These are phyloP conservation scores for Hetaerina americana DNA, from an alignment of 1,140 invertebrate species.

Conservation along the genomic window DNA sequence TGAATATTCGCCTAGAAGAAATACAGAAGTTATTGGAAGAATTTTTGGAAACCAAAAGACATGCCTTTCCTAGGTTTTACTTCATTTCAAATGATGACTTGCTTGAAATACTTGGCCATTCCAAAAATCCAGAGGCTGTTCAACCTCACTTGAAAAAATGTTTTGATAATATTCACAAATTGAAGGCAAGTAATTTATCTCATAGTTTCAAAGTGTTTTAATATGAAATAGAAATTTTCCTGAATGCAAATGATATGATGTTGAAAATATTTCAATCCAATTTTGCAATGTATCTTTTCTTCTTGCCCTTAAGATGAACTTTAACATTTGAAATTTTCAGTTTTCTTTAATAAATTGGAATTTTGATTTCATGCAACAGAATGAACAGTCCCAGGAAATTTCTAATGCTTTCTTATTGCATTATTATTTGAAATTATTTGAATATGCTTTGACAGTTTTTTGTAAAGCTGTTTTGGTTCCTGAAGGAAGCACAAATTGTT, in stretches of 20 bases:
- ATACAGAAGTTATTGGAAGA: slow-evolving; percentile 61
- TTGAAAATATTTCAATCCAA: neutral
- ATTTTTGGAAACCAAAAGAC: slow-evolving; percentile 73
- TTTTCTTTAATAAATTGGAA: neutral
- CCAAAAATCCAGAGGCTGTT: slow-evolving; percentile 64
- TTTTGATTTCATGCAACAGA: neutral
- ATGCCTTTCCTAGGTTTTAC: slow-evolving; percentile 71
- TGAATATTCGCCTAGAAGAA: slow-evolving; percentile 48
- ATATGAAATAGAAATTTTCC: no score
- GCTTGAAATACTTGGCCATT: slow-evolving; percentile 64
- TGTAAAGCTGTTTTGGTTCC: no score
- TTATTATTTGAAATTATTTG: no score
- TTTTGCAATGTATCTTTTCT: neutral
- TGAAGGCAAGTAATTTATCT: slow-evolving; percentile 60
- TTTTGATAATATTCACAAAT: slow-evolving; percentile 67
- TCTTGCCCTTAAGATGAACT: no score
- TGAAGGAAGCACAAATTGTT: no score
- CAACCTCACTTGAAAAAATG: slow-evolving; percentile 74
- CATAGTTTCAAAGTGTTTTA: no score
- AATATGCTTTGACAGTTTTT: no score
- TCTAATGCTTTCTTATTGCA: no score
- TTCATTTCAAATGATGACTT: slow-evolving; percentile 83
- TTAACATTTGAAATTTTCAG: no score
- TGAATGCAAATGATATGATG: neutral
- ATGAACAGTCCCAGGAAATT: no score